Evolutionary conservation across 2,797 vertebrate species (phyloP).

Genomic region (Fratercula arctica): DNA sequence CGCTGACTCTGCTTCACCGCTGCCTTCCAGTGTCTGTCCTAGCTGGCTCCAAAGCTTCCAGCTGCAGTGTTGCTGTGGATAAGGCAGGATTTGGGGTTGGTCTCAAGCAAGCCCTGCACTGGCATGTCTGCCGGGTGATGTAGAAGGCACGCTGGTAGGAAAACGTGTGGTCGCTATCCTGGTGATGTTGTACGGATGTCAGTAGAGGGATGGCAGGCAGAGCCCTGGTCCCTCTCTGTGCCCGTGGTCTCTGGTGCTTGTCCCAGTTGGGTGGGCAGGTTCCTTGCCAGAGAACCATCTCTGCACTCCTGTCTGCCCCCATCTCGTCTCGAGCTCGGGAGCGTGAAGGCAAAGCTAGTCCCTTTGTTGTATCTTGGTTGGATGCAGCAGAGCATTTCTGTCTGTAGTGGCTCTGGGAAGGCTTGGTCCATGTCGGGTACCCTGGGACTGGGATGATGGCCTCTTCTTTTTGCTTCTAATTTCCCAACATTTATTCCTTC

Average conservation of each 20-base stretch:
- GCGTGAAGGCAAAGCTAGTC: neutral
- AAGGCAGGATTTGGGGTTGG: neutral
- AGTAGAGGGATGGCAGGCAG: neutral
- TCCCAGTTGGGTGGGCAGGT: neutral
- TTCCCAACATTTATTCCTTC: neutral
- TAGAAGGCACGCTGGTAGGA: neutral
- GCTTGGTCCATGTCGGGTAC: neutral
- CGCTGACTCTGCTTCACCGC: neutral
- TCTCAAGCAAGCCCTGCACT: neutral
- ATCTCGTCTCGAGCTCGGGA: rapidly evolving
- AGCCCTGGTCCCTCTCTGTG: neutral
- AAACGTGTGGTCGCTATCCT: rapidly evolving
- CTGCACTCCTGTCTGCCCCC: neutral
- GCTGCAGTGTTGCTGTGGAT: neutral
- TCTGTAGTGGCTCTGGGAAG: neutral
- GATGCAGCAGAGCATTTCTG: neutral
- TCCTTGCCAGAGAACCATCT: neutral
- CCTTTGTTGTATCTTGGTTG: neutral
- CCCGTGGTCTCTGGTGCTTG: neutral
- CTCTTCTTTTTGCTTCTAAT: neutral
- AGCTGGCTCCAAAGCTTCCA: neutral
- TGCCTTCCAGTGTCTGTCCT: neutral
- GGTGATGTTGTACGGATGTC: neutral
- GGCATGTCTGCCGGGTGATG: neutral
- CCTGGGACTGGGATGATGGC: too few species aligned